A percentile compares a stretch with the other conserved stretches of the same genome.
These are phyloP conservation scores for Minunthozetes semirufus DNA, from an alignment of 2,888 invertebrate species.

Conservation along the genomic window DNA sequence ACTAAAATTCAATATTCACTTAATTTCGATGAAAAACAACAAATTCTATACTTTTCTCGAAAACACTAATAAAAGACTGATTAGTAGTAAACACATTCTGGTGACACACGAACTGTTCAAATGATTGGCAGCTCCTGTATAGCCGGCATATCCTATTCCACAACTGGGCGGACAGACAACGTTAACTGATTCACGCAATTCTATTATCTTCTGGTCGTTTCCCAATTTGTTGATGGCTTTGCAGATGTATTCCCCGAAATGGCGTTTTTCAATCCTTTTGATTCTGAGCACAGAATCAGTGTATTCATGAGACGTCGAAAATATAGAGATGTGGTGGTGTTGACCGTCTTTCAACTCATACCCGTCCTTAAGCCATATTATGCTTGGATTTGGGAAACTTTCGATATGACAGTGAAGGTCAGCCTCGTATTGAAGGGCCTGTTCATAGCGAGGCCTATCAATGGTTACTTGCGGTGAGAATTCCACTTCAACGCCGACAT, in stretches of 20 bases:
- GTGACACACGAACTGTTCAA: neutral
- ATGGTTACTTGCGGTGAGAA: constrained; percentile 38
- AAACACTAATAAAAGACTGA: constrained; percentile 10
- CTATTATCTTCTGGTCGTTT: constrained; percentile 65
- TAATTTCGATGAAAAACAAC: neutral
- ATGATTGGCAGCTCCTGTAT: constrained; percentile 11
- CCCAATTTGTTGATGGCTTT: constrained; percentile 82
- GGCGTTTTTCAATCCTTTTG: constrained; percentile 79
- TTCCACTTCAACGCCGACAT: constrained; percentile 71
- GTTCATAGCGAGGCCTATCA: constrained; percentile 60
- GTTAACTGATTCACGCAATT: constrained; percentile 76
- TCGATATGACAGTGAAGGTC: constrained; percentile 89
- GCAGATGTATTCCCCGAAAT: constrained; percentile 74
- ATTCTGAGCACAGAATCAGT: constrained; percentile 80
- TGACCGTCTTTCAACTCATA: constrained; percentile 70
- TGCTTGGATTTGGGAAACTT: constrained; percentile 85
- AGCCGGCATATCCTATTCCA: constrained; percentile 46
- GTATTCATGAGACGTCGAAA: constrained; percentile 82
- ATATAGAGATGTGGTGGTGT: constrained; percentile 78
- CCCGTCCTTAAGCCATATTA: constrained; percentile 77
- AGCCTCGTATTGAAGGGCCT: constrained; percentile 86
- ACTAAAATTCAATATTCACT: too few species aligned
- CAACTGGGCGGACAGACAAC: constrained; percentile 90
- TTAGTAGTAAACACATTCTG: constrained; percentile 14
- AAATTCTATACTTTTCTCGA: neutral